A percentile compares a stretch with the other conserved stretches of the same genome.
These are phyloP conservation scores for Diorhabda sublineata DNA, from an alignment of 1,140 invertebrate genomes.

Conservation along the genomic window DNA sequence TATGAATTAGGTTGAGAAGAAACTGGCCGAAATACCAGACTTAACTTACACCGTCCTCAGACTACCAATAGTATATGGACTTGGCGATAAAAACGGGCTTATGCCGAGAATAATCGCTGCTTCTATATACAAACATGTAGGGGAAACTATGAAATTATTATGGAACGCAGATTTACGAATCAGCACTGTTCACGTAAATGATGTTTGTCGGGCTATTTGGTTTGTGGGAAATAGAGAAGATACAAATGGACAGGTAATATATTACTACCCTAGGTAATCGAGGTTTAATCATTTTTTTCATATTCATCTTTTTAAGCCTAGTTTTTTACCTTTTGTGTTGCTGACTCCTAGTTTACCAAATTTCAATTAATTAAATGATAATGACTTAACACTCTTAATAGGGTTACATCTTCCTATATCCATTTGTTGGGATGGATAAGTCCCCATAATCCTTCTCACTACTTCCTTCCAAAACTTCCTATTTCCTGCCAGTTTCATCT, in stretches of 20 bases:
- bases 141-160: constrained; percentile 86
- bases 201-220: constrained; percentile 78
- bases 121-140: constrained; percentile 81
- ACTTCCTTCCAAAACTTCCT: too few species aligned
- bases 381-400: too few species aligned
- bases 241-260: constrained; percentile 42
- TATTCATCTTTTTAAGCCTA: not conserved
- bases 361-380: too few species aligned
- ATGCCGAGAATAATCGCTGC: constrained; percentile 80
- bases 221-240: constrained; percentile 55
- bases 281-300: not conserved
- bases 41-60: constrained; percentile 79
- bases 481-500: too few species aligned
- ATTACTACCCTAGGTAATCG: too few species aligned
- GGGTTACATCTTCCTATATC: too few species aligned
- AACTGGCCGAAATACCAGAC: constrained; percentile 60
- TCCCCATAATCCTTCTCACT: too few species aligned
- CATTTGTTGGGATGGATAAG: too few species aligned
- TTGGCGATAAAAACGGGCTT: constrained; percentile 75
- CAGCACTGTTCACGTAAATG: constrained; percentile 83
- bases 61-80: constrained; percentile 82
- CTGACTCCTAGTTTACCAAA: too few species aligned
- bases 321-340: too few species aligned
- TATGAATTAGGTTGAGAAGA: constrained; percentile 68
- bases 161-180: constrained; percentile 81